Evolutionary conservation across 2,888 invertebrate species (phyloP), one percentile per base, ranked within the genome.

Genomic region (Epirrhoe alternata): DNA sequence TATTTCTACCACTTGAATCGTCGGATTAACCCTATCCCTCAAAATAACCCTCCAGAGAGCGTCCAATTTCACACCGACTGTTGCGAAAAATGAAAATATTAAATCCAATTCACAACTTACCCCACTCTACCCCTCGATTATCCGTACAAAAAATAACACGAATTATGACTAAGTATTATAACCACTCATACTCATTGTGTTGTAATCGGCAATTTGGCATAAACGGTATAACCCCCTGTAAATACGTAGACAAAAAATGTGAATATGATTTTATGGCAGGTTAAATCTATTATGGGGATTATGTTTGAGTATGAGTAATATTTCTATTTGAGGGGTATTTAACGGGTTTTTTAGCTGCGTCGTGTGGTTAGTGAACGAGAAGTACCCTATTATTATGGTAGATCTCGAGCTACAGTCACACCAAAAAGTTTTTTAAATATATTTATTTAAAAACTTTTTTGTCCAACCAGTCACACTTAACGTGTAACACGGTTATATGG

Each of bases 261-360:
- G 86, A 87, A 89, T 90, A 90, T 90, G 90, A 92, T 92, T 92
- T 92, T 87, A 92, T 91, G 90, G 87, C 91, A 92, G 89, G 92
- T 93, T 92, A 90, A 90, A 89, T 90, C 89, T 88, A 91, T 92
- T 92, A 89, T 79, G 86, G 87, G 92, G 92, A 93, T 93, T 92
- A 92, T 85, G 91, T 91, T 89, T 91, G 90, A 88, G 85, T 89
- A 87, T 90, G 90, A 88, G 85, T 90, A 87, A 89, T 90, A 90
- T 92, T 90, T 90, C 84, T 92, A 88, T 90, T 89, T 86, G 77
- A 87, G 90, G 92, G 91, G 87, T 80, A 81, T 83, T 85, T 90
- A 92, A 92, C 89, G 83, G 91, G 90, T 82, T 85, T 88, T 92
- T 92, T 90, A 91, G 88, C 90, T 86, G 84, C 78, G 84, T 88